Evolutionary conservation across 64 coral and sea anemone genomes (phyloP).

Genomic region (Montipora efflorescens): DNA sequence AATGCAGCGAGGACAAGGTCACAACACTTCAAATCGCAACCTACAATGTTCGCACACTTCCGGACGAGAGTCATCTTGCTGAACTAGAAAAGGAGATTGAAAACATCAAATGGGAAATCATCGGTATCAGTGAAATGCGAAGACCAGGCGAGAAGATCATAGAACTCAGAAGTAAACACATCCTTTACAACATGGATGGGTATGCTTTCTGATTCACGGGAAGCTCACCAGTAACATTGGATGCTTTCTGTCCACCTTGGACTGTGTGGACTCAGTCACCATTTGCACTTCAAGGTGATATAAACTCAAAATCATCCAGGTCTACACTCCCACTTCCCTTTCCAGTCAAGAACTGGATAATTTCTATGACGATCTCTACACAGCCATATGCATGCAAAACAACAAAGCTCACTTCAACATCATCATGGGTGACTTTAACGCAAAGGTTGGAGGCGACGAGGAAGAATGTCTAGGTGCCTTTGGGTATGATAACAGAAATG

Average conservation of each 20-base stretch:
- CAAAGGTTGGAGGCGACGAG: neutral
- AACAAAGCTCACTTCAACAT: no score
- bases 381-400: no score
- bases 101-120: neutral
- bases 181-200: neutral
- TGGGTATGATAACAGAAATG: no score
- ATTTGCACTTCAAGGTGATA: neutral
- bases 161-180: neutral
- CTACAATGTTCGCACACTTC: neutral
- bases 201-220: neutral
- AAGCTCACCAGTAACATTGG: neutral
- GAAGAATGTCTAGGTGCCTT: no score
- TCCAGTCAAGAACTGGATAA: no score
- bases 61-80: neutral
- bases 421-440: no score
- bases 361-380: no score
- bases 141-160: neutral
- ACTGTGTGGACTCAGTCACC: neutral
- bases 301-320: neutral
- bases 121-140: slow-evolving; percentile 1
- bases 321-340: neutral
- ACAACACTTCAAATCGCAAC: neutral
- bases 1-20: neutral
- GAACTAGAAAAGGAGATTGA: neutral
- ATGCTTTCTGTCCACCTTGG: neutral